Evolutionary conservation across 2,888 invertebrate genomes (phyloP), one percentile per base, ranked within the genome.

Genomic region (Eurytoma adleriae): DNA sequence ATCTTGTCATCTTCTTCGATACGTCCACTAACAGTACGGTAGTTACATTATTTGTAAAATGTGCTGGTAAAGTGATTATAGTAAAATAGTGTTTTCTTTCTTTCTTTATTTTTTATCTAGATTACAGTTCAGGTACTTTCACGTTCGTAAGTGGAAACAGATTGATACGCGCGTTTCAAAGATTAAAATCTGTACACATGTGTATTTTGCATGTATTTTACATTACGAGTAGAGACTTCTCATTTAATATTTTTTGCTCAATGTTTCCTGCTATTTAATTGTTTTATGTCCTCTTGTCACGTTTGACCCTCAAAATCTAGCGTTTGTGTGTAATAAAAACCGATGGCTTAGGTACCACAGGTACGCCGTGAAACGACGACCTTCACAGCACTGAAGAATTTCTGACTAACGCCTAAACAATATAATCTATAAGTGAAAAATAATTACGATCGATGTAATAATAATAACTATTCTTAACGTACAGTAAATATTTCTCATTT

Each of bases 331-430:
- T 82, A 80, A 75, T 86, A 84, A 84, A 86, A 86, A 86, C 86
- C 86, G 84, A 88, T 87, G 86, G 88, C 86, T 88, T 88, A 87
- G 87, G 85, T 89, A 87, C 87, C 87, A 87, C 85, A 89, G 86
- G 86, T 79, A 56, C 85, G 85, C 85, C 87, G 80, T 69, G 80
- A 84, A 85, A 85, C 85, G 87, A 88, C 88, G 86, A 86, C 88
- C 87, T 88, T 90, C 89, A 89, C 90, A 90, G 90, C 90, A 88
- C 89, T 89, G 89, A 89, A 88, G 86, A 88, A 87, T 89, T 89
- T 85, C 85, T 87, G 87, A 88, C 88, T 89, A 89, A 87, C 85
- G 85, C 86, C 87, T 89, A 88, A 89, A 89, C 85, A 87, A 86
- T 85, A 88, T 88, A 88, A 87, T 87, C 88, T 89, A 88, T 88